phyloP scores from a whole-genome alignment of 2,797 vertebrate species.

The Anguilla anguilla region DNA sequence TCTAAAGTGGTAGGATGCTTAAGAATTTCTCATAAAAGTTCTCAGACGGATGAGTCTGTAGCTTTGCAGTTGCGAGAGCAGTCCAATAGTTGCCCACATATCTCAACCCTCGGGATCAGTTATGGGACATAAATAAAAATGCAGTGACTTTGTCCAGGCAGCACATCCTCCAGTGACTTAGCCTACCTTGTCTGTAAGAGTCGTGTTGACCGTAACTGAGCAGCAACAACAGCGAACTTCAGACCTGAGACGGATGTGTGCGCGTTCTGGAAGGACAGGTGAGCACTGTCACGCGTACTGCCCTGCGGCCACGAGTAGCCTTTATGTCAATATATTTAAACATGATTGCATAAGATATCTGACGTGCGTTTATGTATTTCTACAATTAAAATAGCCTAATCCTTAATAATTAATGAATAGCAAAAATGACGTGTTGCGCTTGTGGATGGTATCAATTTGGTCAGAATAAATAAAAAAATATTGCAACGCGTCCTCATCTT shows the following conservation, averaged over 20 bases:
- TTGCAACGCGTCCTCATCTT: background rate
- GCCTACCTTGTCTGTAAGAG: background rate
- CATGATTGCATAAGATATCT: background rate
- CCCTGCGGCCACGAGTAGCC: background rate
- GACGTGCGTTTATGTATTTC: background rate
- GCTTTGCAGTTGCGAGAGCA: background rate
- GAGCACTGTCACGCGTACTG: background rate
- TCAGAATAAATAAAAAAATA: background rate
- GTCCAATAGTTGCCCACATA: background rate
- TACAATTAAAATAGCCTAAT: background rate
- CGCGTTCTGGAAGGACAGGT: background rate
- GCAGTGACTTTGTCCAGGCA: background rate
- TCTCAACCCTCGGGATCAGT: background rate
- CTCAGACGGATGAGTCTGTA: background rate
- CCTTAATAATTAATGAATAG: background rate
- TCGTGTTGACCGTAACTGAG: background rate
- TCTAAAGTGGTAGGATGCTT: constrained; percentile 5
- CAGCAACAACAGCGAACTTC: background rate
- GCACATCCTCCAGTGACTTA: background rate
- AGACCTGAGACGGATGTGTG: background rate
- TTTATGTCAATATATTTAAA: background rate
- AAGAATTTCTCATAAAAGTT: constrained; percentile 19
- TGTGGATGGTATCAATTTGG: background rate
- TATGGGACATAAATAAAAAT: background rate
- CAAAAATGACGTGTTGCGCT: background rate